Conservation (phyloP, 2,797 vertebrate genomes). For the Phylloscopus collybita region DNA sequence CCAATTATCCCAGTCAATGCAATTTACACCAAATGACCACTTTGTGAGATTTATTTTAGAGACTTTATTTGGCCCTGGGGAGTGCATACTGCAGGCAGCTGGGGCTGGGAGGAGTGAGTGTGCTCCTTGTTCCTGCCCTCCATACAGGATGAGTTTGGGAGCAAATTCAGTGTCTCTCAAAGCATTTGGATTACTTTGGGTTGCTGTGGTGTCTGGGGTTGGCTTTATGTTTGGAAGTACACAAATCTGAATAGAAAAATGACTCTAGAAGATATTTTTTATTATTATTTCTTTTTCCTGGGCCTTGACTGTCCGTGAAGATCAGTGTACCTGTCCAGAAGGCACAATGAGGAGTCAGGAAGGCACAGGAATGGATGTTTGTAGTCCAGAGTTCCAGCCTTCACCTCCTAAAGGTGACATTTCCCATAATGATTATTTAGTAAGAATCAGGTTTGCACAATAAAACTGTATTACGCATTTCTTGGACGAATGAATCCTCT, state of each 20-base stretch:
- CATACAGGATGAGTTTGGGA: not conserved
- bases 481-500: not conserved
- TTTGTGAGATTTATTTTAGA: not conserved
- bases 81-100: not conserved
- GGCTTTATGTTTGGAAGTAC: not conserved
- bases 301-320: not conserved
- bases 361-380: not conserved
- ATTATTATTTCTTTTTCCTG: not conserved
- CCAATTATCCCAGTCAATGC: not conserved
- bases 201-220: not conserved
- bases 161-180: not conserved
- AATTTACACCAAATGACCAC: not conserved
- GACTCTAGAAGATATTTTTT: not conserved
- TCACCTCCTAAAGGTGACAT: not conserved
- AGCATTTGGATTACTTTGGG: not conserved
- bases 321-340: not conserved
- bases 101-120: rapidly evolving
- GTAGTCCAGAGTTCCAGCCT: not conserved
- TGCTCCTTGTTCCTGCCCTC: not conserved
- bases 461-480: not conserved
- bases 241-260: not conserved
- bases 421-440: not conserved
- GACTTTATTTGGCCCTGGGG: not conserved
- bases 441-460: not conserved
- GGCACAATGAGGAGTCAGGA: not conserved